Evolutionary conservation across 2,113 vertebrate genomes (phyloP).

Genomic region (Hippocampus abdominalis): DNA sequence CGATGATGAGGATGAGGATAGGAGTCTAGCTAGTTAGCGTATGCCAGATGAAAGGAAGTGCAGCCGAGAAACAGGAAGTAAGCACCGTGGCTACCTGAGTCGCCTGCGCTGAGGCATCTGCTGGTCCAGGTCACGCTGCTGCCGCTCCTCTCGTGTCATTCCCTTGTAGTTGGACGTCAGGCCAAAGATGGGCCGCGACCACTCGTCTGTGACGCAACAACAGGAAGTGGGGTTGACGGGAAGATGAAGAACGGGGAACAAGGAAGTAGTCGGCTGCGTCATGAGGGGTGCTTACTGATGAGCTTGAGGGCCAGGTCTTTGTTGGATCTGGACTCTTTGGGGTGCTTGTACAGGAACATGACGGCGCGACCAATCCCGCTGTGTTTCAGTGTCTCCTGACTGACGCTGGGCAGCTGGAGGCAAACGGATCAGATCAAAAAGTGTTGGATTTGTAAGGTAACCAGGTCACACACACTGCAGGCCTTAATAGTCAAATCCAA

Average conservation of each 20-base stretch:
- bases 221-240: neutral
- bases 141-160: conserved; percentile 96
- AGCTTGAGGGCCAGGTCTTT: conserved; percentile 97
- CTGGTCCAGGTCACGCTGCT: conserved; percentile 95
- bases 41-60: neutral
- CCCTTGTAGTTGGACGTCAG: conserved; percentile 97
- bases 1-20: neutral
- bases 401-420: conserved; percentile 89
- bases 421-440: neutral
- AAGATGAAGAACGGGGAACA: neutral
- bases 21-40: neutral
- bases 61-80: neutral
- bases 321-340: conserved; percentile 92
- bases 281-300: conserved; percentile 80
- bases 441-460: neutral
- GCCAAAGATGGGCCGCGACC: conserved; percentile 97
- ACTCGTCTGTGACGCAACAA: conserved; percentile 79
- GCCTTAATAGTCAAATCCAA: too few species aligned
- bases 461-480: too few species aligned
- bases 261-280: too few species aligned
- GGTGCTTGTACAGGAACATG: conserved; percentile 99
- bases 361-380: conserved; percentile 95
- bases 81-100: conserved; percentile 74
- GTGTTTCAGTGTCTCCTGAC: conserved; percentile 96
- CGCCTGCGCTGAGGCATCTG: conserved; percentile 89